These are phyloP conservation scores for Rhinopithecus roxellana DNA, from an alignment of 2,113 vertebrate species.

Conservation along the genomic window DNA sequence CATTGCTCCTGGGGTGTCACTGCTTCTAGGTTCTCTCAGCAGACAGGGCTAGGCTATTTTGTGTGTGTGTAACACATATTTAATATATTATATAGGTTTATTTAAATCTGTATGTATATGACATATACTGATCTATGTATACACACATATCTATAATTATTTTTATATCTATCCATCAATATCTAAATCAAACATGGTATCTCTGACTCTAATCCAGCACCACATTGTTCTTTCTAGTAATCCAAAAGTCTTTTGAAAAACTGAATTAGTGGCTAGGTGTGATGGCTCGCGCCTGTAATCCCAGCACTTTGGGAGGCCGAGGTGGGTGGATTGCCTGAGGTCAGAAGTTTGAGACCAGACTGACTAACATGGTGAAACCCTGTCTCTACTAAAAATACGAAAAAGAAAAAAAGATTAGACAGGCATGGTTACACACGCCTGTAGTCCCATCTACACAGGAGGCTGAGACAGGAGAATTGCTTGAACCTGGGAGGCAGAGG, in stretches of 20 bases:
- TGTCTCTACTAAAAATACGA: too few species aligned
- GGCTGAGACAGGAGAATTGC: too few species aligned
- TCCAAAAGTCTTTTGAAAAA: neutral
- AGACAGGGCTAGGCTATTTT: neutral
- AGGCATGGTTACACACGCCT: too few species aligned
- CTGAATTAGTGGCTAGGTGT: neutral
- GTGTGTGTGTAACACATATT: neutral
- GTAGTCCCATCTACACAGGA: too few species aligned
- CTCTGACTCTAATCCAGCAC: neutral
- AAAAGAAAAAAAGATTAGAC: too few species aligned
- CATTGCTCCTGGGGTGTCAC: neutral
- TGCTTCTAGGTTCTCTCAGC: neutral
- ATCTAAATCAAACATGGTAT: neutral
- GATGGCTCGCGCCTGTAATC: too few species aligned
- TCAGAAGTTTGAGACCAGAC: too few species aligned
- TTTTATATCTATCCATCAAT: neutral
- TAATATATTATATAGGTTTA: neutral
- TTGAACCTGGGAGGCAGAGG: too few species aligned
- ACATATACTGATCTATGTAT: neutral
- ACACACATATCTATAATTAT: neutral
- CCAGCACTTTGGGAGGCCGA: too few species aligned
- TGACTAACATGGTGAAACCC: too few species aligned
- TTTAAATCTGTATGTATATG: neutral
- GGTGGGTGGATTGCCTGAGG: too few species aligned
- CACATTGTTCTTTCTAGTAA: neutral